Base-by-base conservation (phyloP, 2,888 invertebrate genomes). In the Torymus aiolomorphi region DNA sequence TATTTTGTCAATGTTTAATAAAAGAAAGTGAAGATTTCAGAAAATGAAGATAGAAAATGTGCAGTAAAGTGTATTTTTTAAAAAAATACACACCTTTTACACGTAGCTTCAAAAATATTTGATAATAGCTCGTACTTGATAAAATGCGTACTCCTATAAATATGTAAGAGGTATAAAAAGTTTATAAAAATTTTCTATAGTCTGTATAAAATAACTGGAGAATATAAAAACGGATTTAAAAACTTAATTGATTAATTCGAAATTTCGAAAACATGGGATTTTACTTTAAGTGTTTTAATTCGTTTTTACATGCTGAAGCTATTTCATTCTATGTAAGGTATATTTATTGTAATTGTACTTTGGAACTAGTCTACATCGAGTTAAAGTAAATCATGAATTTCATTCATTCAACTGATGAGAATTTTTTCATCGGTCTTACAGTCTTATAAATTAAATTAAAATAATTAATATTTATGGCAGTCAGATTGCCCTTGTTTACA, bases 281-380 rank as follows among this genome's bases (percentile, higher is more conserved):
- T 74, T 11, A 54, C 62, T 51, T 74, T 24, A 66, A 66, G 76
- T 73, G n/a, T 75, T 82, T 80, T 72, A 80, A 80, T 70, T 80
- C 65, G 66, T 78, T 82, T 80, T 78, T 77, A 78, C 71, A 31
- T 57, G 77, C 61, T 77, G 42, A 74, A 79, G 57, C 59, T 77
- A 61, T 66, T 78, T 78, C 67, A 75, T 75, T 84, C 82, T 83
- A 85, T 80, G 66, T 82, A 79, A 83, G 77, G 78, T 83, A 78
- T 84, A 86, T 86, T 86, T 86, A 85, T 88, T 86, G 85, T 82
- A 80, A 86, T 86, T 85, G 83, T 86, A 84, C 83, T 82, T 76
- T 82, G 85, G 82, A 86, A 85, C 88, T 89, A 89, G 88, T 89
- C 88, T 84, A 83, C 83, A 83, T 86, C 83, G 77, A 85, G 84